Percentiles rank a stretch among this genome's conserved stretches.
phyloP scores from a whole-genome alignment of 2,113 vertebrate species.

The Ibidorhyncha struthersii region DNA sequence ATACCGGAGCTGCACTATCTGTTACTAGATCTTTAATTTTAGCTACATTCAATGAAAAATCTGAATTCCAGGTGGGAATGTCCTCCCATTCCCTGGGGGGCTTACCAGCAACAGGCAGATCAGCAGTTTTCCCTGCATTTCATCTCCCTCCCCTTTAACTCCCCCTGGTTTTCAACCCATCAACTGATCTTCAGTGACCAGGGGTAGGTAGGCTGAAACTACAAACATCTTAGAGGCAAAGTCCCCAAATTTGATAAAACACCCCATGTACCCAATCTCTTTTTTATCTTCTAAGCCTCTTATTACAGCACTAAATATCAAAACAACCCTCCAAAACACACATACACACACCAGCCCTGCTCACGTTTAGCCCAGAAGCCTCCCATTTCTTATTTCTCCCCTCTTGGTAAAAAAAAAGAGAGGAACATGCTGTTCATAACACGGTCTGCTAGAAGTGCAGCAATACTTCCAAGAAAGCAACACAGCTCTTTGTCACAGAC shows the following conservation, averaged over 20 bases:
- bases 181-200: not conserved
- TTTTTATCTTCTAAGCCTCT: not conserved
- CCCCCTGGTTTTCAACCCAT: not conserved
- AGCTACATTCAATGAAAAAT: constrained; percentile 4
- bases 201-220: not conserved
- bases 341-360: not conserved
- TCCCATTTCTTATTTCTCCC: not conserved
- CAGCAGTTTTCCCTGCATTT: not conserved
- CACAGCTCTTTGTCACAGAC: not conserved
- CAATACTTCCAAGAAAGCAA: not conserved
- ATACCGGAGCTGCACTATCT: not conserved
- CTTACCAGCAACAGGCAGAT: not conserved
- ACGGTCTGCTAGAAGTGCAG: not conserved
- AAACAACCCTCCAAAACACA: not conserved
- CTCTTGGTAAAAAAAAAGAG: not conserved
- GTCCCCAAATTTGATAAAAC: not conserved
- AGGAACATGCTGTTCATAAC: not conserved
- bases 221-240: not conserved
- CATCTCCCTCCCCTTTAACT: not conserved
- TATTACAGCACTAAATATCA: not conserved
- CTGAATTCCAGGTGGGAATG: constrained; percentile 50
- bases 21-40: not conserved
- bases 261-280: not conserved
- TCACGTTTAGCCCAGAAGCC: not conserved
- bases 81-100: constrained; percentile 1